Conservation (phyloP, 2,113 vertebrate genomes). For the Sciurus niger region DNA sequence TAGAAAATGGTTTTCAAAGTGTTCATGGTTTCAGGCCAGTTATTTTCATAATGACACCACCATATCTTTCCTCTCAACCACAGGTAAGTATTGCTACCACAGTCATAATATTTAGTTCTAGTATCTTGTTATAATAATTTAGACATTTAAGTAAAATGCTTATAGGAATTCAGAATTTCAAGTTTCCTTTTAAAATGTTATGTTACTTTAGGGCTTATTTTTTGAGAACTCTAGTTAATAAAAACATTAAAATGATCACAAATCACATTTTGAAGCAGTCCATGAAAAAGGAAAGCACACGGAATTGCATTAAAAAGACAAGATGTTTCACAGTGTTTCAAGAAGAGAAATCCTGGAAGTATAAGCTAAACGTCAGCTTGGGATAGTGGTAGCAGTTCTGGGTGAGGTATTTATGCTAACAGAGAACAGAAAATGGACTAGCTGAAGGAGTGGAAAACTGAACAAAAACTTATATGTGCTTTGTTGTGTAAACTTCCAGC, state of each 20-base stretch:
- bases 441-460: background rate
- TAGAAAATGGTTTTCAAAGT: slow-evolving; percentile 36
- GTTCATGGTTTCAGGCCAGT: background rate
- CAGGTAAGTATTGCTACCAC: background rate
- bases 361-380: background rate
- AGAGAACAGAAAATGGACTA: background rate
- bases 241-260: background rate
- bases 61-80: slow-evolving; percentile 31
- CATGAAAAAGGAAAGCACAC: background rate
- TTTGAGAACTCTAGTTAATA: slow-evolving; percentile 20
- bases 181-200: slow-evolving; percentile 10
- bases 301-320: background rate
- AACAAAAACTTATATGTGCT: background rate
- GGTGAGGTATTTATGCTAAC: background rate
- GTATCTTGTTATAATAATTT: background rate
- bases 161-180: slow-evolving; percentile 33
- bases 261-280: slow-evolving; percentile 27
- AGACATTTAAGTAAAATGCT: background rate
- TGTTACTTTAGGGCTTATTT: background rate
- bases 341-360: background rate
- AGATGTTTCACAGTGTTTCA: background rate
- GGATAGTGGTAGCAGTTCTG: background rate
- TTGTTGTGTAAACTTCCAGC: background rate
- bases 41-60: slow-evolving; percentile 42
- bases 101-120: slow-evolving; percentile 49